Conservation (phyloP, 2,113 vertebrate species). For the Vireo altiloquus region DNA sequence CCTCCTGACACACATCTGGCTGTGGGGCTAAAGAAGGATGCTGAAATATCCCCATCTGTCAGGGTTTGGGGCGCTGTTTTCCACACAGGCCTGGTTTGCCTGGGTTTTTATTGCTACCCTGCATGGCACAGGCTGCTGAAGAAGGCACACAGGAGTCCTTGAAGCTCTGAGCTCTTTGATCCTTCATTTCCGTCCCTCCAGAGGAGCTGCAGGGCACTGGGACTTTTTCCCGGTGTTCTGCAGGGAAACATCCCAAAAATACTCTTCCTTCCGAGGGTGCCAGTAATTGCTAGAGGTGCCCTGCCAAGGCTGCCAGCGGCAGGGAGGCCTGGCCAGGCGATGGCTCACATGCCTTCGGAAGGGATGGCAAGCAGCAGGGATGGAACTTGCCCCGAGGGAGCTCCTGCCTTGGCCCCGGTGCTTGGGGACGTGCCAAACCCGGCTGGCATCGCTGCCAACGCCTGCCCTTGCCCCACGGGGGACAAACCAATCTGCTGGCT, state of each 20-base stretch:
- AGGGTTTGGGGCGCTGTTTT: not conserved
- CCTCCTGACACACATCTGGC: not conserved
- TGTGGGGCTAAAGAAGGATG: not conserved
- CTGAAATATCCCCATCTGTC: too few species aligned
- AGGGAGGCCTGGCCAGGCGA: not conserved
- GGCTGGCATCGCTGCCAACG: accelerated
- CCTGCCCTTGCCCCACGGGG: not conserved
- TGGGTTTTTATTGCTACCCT: not conserved
- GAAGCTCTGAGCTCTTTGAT: not conserved
- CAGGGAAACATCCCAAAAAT: not conserved
- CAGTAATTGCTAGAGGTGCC: not conserved
- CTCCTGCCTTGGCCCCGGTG: not conserved
- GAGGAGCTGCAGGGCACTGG: not conserved
- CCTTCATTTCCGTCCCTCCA: not conserved
- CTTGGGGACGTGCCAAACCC: not conserved
- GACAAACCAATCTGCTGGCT: not conserved
- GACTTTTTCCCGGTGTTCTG: not conserved
- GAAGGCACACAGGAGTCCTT: not conserved
- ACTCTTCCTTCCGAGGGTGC: not conserved
- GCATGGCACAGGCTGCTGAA: not conserved
- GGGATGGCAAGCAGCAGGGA: not conserved
- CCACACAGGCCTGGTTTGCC: accelerated
- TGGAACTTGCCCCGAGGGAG: not conserved
- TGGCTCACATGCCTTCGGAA: not conserved
- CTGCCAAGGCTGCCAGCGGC: not conserved